phyloP scores from a whole-genome alignment of 2,888 invertebrate genomes.

The Pristionchus fissidentatus region DNA sequence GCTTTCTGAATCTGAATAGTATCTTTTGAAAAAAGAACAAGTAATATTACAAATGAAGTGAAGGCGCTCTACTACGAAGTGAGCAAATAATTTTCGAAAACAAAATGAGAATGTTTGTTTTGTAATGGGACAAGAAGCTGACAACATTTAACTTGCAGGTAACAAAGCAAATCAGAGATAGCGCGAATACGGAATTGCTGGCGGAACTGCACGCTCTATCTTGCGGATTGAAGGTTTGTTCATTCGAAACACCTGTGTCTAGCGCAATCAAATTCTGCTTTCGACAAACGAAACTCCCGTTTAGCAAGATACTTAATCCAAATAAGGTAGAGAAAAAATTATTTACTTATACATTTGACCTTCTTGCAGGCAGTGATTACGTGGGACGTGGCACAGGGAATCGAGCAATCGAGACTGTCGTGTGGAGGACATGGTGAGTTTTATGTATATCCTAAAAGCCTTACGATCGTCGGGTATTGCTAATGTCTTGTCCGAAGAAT shows the following conservation, averaged over 20 bases:
- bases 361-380: slow-evolving; percentile 56
- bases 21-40: no score
- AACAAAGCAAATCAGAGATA: slow-evolving; percentile 47
- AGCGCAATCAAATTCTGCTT: no score
- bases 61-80: slow-evolving; percentile 59
- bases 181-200: slow-evolving; percentile 55
- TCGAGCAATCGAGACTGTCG: slow-evolving; percentile 88
- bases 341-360: neutral
- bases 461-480: no score
- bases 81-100: slow-evolving; percentile 69
- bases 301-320: neutral
- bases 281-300: no score
- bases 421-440: slow-evolving; percentile 92
- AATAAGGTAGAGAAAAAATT: neutral
- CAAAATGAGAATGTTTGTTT: no score
- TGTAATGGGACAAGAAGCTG: no score
- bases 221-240: slow-evolving; percentile 88
- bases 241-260: neutral
- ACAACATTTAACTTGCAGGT: slow-evolving; percentile 72
- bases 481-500: no score
- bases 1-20: no score
- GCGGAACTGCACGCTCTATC: slow-evolving; percentile 89
- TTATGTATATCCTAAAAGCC: no score
- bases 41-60: no score
- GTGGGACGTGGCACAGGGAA: slow-evolving; percentile 78